These are phyloP conservation scores for Solen grandis DNA, from an alignment of 1,140 invertebrate genomes.

Conservation along the genomic window DNA sequence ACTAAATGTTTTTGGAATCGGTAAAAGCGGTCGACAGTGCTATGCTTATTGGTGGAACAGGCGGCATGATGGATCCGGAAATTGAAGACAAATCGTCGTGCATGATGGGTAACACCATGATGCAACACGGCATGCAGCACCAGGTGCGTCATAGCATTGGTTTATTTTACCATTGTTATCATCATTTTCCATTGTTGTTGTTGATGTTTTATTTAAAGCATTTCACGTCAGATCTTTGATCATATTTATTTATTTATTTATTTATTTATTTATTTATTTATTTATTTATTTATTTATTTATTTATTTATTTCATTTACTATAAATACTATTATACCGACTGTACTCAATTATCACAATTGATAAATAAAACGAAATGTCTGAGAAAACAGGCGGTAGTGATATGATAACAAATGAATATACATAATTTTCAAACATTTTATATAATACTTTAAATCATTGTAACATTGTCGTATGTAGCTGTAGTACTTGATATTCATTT, in stretches of 20 bases:
- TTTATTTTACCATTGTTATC: neutral
- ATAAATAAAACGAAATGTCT: neutral
- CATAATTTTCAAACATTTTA: neutral
- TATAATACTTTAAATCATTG: neutral
- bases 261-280: neutral
- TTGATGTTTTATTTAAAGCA: too few relatives aligned
- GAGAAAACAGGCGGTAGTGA: neutral
- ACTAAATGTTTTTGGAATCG: constrained; percentile 22
- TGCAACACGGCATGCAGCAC: constrained; percentile 40
- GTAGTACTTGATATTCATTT: too few relatives aligned
- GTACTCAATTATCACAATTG: neutral
- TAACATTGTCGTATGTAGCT: too few relatives aligned
- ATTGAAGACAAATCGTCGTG: constrained; percentile 3
- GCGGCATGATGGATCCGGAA: constrained; percentile 27
- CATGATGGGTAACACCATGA: constrained; percentile 11
- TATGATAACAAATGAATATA: neutral
- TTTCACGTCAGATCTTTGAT: too few relatives aligned
- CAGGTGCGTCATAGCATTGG: constrained; percentile 7
- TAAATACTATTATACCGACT: neutral
- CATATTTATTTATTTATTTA: too few relatives aligned
- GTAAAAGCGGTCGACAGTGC: constrained; percentile 21
- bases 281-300: constrained; percentile 11
- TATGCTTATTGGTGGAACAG: constrained; percentile 30
- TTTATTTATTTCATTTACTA: constrained; percentile 11
- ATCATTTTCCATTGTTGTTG: too few relatives aligned